Conservation (phyloP, 2,888 invertebrate genomes). For the Spodoptera picta region DNA sequence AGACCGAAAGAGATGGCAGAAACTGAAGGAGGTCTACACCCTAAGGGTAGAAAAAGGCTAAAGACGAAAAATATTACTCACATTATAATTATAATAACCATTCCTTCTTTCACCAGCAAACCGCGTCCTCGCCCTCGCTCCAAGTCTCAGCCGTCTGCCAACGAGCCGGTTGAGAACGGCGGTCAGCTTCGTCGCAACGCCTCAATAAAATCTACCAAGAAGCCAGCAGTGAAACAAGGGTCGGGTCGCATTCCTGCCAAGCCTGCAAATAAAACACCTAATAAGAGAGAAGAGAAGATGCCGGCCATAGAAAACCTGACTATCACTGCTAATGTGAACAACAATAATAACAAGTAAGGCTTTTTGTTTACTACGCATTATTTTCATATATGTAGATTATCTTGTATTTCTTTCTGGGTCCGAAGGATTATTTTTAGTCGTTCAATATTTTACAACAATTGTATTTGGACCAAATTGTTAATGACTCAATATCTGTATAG, state of each 20-base stretch:
- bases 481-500: too few relatives aligned
- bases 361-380: too few relatives aligned
- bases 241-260: conserved; percentile 48
- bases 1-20: too few relatives aligned
- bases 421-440: too few relatives aligned
- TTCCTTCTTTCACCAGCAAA: conserved; percentile 58
- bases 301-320: conserved; percentile 80
- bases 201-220: conserved; percentile 70
- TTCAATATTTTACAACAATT: too few relatives aligned
- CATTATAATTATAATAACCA: not conserved
- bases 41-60: too few relatives aligned
- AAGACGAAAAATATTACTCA: too few relatives aligned
- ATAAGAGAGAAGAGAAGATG: conserved; percentile 64
- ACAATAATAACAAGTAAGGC: conserved; percentile 76
- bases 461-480: too few relatives aligned
- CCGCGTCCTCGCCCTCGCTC: conserved; percentile 76
- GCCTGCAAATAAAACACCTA: conserved; percentile 39
- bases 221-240: conserved; percentile 54
- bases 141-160: conserved; percentile 79
- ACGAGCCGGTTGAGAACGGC: conserved; percentile 74
- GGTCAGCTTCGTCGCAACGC: conserved; percentile 72
- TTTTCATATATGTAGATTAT: too few relatives aligned
- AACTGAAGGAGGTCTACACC: too few relatives aligned
- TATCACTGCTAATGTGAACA: conserved; percentile 74
- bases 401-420: too few relatives aligned